phyloP scores from a whole-genome alignment of 2,113 vertebrate genomes.

The Hiodon alosoides region DNA sequence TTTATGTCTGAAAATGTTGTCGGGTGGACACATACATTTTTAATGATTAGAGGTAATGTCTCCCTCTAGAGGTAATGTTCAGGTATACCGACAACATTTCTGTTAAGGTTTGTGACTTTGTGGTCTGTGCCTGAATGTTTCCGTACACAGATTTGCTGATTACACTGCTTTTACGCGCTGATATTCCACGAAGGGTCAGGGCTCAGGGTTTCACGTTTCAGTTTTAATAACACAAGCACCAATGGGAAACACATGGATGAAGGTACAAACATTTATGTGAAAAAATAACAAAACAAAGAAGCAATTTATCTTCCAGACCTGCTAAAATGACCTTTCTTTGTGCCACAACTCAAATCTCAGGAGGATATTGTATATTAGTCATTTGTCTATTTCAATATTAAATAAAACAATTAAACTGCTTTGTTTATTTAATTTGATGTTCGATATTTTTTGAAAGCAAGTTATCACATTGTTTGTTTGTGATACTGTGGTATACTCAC shows the following conservation, averaged over 20 bases:
- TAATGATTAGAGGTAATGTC: background rate
- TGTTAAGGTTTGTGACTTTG: background rate
- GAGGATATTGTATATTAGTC: conserved; percentile 41
- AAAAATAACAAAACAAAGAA: background rate
- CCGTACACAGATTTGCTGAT: background rate
- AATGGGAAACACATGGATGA: background rate
- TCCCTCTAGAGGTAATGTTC: conserved; percentile 15
- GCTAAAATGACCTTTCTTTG: conserved; percentile 24
- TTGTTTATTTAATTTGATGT: conserved; percentile 12
- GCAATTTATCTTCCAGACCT: background rate
- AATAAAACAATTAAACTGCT: conserved; percentile 35
- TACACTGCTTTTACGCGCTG: background rate
- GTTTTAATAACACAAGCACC: no score
- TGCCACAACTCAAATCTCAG: conserved; percentile 52
- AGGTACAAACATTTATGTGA: background rate
- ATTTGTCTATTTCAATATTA: conserved; percentile 41
- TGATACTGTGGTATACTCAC: no score
- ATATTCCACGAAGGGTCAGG: background rate
- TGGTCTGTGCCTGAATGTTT: conserved; percentile 6
- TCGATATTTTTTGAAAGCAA: background rate
- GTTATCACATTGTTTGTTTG: no score
- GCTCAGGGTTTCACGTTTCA: conserved; percentile 2
- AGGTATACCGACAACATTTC: conserved; percentile 12
- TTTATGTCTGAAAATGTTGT: conserved; percentile 4
- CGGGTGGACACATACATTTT: background rate